Percentiles rank a stretch among this genome's conserved stretches.
These are phyloP conservation scores for Lumbricus terrestris DNA, from an alignment of 2,888 invertebrate species.

Conservation along the genomic window DNA sequence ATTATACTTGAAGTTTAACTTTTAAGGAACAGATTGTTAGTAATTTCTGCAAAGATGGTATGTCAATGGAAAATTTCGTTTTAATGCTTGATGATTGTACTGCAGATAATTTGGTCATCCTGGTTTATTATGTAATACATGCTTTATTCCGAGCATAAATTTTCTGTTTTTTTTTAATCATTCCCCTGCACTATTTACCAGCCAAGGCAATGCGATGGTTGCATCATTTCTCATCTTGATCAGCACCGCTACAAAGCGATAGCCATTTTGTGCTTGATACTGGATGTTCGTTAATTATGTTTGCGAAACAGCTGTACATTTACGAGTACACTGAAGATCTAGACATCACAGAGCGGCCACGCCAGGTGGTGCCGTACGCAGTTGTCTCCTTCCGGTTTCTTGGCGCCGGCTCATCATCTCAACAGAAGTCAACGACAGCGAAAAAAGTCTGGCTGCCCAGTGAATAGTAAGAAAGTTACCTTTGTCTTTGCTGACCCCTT, in stretches of 20 bases:
- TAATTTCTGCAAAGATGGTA: background rate
- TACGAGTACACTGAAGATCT: slow-evolving; percentile 30
- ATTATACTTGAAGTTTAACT: background rate
- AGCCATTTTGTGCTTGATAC: background rate
- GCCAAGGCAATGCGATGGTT: background rate
- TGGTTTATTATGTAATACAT: background rate
- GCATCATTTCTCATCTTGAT: background rate
- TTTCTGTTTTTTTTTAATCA: background rate
- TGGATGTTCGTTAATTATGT: background rate
- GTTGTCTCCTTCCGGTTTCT: slow-evolving; percentile 8
- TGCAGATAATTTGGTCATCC: no score
- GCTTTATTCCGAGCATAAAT: background rate
- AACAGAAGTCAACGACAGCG: background rate
- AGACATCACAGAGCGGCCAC: slow-evolving; percentile 24
- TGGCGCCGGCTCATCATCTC: background rate
- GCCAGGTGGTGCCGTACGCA: slow-evolving; percentile 29
- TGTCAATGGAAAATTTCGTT: background rate
- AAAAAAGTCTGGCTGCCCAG: background rate
- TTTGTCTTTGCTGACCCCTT: no score
- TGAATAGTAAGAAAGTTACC: background rate
- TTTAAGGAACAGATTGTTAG: background rate
- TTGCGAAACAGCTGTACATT: slow-evolving; percentile 18
- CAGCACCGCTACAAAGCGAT: background rate
- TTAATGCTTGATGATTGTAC: no score
- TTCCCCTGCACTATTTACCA: background rate